Evolutionary conservation across 2,113 vertebrate species (phyloP).

Genomic region (Epinephelus fuscoguttatus): DNA sequence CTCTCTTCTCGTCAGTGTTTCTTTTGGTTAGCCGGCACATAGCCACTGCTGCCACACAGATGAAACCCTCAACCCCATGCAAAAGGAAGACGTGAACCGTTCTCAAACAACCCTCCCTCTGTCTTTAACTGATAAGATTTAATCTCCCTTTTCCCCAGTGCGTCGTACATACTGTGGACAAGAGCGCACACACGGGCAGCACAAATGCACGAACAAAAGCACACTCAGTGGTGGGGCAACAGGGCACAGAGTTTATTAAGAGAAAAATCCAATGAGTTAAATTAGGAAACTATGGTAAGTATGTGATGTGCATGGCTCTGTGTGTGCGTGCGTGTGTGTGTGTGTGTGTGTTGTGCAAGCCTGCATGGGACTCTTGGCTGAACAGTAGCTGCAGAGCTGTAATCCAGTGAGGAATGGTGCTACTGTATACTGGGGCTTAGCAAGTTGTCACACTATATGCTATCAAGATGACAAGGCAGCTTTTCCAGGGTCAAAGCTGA

Average conservation of each 20-base stretch:
- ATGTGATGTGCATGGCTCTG: conserved; percentile 21
- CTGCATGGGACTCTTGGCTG: conserved; percentile 22
- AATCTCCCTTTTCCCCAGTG: conserved; percentile 4
- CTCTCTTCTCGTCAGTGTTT: conserved; percentile 7
- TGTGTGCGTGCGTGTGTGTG: conserved; percentile 5
- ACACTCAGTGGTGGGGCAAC: not conserved
- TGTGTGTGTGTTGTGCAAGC: conserved; percentile 14
- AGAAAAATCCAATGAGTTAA: conserved; percentile 13
- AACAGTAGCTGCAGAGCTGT: conserved; percentile 30
- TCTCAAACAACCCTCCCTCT: conserved; percentile 44
- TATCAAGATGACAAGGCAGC: conserved; percentile 37
- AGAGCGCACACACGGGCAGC: not conserved
- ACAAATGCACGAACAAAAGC: not conserved
- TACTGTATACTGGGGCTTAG: conserved; percentile 52
- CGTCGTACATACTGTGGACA: conserved; percentile 4
- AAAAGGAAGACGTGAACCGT: conserved; percentile 37
- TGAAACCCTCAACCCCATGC: conserved; percentile 44
- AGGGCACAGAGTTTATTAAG: conserved; percentile 7
- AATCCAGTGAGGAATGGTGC: conserved; percentile 61
- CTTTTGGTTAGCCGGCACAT: conserved; percentile 26
- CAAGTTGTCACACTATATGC: conserved; percentile 48
- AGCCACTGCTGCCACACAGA: conserved; percentile 30
- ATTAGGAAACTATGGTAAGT: not conserved
- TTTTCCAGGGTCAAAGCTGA: conserved; percentile 27
- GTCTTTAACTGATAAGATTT: conserved; percentile 51